phyloP scores from a whole-genome alignment of 2,888 invertebrate genomes.

The Lithosia quadra region DNA sequence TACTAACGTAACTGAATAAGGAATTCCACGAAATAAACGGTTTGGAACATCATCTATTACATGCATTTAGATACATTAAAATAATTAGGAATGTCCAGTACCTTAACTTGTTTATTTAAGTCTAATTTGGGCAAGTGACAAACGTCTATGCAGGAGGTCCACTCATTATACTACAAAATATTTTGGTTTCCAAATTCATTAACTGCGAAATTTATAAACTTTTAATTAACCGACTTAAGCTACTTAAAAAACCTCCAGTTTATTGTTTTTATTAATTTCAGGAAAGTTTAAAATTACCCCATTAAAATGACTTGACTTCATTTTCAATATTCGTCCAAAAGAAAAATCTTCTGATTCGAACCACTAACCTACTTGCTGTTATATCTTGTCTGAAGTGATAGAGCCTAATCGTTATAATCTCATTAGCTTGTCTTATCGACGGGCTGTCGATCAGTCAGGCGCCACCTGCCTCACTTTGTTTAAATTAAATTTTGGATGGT shows the following conservation, averaged over 20 bases:
- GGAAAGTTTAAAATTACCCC: neutral
- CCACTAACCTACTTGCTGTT: constrained; percentile 1
- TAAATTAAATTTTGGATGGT: constrained; percentile 61
- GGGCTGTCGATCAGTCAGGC: constrained; percentile 42
- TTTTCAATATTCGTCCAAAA: neutral
- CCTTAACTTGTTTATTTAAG: no score
- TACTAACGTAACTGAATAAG: no score
- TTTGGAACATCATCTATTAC: no score
- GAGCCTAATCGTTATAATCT: constrained; percentile 39
- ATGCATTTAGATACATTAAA: no score
- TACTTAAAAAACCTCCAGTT: neutral
- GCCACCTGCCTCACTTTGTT: constrained; percentile 53
- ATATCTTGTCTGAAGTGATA: constrained; percentile 1
- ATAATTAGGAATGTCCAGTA: no score
- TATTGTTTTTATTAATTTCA: constrained; percentile 2
- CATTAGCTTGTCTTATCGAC: constrained; percentile 48
- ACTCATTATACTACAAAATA: neutral
- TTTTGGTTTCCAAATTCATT: neutral
- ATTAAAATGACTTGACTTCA: neutral
- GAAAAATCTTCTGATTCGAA: constrained; percentile 4
- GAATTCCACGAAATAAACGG: no score
- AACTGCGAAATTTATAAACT: neutral
- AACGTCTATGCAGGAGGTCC: no score
- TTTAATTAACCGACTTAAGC: neutral
- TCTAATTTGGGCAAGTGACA: no score